Base-by-base conservation (phyloP, 2,113 vertebrate species). In the Bubo blakistoni region DNA sequence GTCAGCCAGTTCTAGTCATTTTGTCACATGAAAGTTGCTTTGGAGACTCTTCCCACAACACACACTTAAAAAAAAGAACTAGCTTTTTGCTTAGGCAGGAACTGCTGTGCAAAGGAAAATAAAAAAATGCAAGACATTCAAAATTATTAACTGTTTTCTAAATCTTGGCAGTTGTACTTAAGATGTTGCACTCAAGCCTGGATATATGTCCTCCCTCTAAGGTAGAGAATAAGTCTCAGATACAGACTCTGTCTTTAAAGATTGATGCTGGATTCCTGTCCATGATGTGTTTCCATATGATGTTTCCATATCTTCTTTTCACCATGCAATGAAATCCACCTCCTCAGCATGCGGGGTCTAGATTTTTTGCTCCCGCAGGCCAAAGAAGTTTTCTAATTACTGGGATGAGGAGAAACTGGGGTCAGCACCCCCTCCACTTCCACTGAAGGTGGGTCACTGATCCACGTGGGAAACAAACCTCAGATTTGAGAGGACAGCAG, bases 371-470 rank as follows among this genome's bases (percentile, higher is more conserved):
- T 91, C 13, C 42, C 63, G 15, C 7, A 74, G 7, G 5, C 52
- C 13, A 30, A 54, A 74, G 49, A 15, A 42, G 9, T 84, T 65
- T 66, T 18, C 29, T 49, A 46, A 32, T 62, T 58, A 30, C 36
- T 8, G 14, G 21, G 20, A 40, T 5, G 9, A 71, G 25, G 5
- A 65, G 4, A 11, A 1, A 2, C 27, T 49, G 30, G 7, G 4
- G 7, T 59, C 16, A 62, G 32, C 11, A 52, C 8, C 9, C 0
- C 1, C 5, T 81, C 9, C 19, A n/a, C 4, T 36, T 3, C 2
- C 14, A 27, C 5, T 1, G 3, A 73, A 58, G 20, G 8, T 61
- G 18, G 6, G 13, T 47, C 52, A 49, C 38, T 63, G 38, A 51
- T 49, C 40, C 18, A 9, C 0, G 1, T 15, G 21, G 29, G 55